phyloP scores from a whole-genome alignment of 1,140 invertebrate genomes.

The Dendrolimus punctatus region DNA sequence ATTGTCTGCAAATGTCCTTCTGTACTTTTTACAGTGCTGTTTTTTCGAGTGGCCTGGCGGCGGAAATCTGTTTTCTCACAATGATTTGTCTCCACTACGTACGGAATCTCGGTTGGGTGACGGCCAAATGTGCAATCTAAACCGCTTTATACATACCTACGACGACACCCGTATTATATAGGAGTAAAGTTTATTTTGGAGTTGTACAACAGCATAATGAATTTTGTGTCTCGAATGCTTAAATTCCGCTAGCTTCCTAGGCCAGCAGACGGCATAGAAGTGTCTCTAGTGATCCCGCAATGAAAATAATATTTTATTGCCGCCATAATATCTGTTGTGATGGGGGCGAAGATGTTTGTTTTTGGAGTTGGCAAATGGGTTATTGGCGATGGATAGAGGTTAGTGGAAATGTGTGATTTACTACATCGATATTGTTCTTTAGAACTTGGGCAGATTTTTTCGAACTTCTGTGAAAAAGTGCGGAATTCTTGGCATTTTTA shows the following conservation, averaged over 20 bases:
- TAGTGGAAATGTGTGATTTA: too few relatives aligned
- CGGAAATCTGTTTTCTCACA: conserved; percentile 63
- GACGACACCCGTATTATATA: conserved; percentile 7
- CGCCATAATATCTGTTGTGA: conserved; percentile 29
- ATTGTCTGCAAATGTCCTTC: too few relatives aligned
- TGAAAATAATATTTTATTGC: conserved; percentile 63
- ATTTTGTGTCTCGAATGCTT: conserved; percentile 40
- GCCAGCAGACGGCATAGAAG: conserved; percentile 38
- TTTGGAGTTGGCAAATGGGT: background rate
- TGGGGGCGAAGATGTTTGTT: conserved; percentile 15
- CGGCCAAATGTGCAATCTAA: conserved; percentile 56
- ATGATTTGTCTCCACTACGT: conserved; percentile 62
- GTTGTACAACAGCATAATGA: conserved; percentile 5
- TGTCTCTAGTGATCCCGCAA: conserved; percentile 46
- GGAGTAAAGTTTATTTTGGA: conserved; percentile 20
- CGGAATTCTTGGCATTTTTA: too few relatives aligned
- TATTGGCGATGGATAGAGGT: too few relatives aligned
- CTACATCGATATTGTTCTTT: too few relatives aligned
- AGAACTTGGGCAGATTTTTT: too few relatives aligned
- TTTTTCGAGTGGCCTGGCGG: conserved; percentile 17
- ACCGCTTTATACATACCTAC: conserved; percentile 19
- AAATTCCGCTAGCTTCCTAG: conserved; percentile 48
- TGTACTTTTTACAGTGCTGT: too few relatives aligned
- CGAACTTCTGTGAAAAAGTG: too few relatives aligned
- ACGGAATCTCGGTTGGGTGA: conserved; percentile 54